Evolutionary conservation across 1,140 invertebrate genomes (phyloP).

Genomic region (Drosophila pruinosa): DNA sequence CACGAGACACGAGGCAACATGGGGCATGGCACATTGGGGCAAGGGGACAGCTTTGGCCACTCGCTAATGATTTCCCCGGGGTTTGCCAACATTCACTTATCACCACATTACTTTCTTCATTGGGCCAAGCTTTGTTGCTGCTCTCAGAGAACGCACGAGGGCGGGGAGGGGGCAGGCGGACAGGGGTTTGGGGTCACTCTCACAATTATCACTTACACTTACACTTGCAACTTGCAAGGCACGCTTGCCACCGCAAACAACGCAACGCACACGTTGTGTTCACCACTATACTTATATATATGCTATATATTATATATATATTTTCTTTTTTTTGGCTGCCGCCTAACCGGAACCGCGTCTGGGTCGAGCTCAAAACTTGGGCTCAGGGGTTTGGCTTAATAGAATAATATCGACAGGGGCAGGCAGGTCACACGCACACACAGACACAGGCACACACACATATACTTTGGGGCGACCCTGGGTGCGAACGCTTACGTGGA

Average conservation of each 20-base stretch:
- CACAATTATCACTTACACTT: slow-evolving; percentile 17
- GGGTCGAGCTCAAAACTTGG: neutral
- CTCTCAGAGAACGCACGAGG: too few species aligned
- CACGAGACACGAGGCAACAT: neutral
- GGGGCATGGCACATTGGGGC: slow-evolving; percentile 3
- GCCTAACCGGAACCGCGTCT: neutral
- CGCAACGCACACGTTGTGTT: neutral
- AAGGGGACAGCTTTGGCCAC: slow-evolving; percentile 42
- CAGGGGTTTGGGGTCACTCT: neutral
- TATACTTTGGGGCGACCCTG: slow-evolving; percentile 32
- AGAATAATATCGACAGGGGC: slow-evolving; percentile 1
- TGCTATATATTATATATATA: neutral
- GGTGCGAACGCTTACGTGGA: slow-evolving; percentile 8
- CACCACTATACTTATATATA: neutral
- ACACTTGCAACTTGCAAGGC: slow-evolving; percentile 12
- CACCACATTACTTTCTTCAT: slow-evolving; percentile 51
- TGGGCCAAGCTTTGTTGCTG: neutral
- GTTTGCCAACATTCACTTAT: slow-evolving; percentile 64
- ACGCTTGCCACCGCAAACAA: neutral
- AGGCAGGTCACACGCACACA: slow-evolving; percentile 26
- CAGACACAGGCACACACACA: slow-evolving; percentile 23
- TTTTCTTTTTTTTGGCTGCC: neutral
- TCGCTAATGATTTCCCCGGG: slow-evolving; percentile 78
- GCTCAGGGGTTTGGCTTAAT: too few species aligned
- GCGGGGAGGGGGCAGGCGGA: too few species aligned